Percentiles rank a stretch among this genome's conserved stretches.
These are phyloP conservation scores for Microplitis manilae DNA, from an alignment of 2,888 invertebrate genomes.

Conservation along the genomic window DNA sequence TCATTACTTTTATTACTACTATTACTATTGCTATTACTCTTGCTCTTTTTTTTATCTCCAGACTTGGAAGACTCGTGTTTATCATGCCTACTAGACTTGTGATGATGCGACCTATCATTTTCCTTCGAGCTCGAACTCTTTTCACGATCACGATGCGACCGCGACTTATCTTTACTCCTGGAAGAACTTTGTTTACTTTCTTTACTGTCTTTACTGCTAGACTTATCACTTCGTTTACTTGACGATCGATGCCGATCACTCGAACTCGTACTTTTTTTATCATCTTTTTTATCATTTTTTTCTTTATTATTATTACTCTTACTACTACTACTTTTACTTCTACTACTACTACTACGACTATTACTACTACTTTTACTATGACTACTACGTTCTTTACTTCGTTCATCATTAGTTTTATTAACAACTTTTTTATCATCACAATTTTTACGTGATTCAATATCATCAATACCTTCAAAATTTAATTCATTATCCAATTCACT, in stretches of 20 bases:
- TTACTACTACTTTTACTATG: conserved; percentile 50
- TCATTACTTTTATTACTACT: conserved; percentile 14
- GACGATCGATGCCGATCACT: conserved; percentile 56
- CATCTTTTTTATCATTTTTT: conserved; percentile 65
- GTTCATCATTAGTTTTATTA: conserved; percentile 45
- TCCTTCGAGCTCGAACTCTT: conserved; percentile 52
- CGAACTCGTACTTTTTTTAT: conserved; percentile 54
- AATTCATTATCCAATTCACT: conserved; percentile 43
- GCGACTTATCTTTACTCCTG: conserved; percentile 47
- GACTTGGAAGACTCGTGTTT: conserved; percentile 59
- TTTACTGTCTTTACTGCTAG: conserved; percentile 49
- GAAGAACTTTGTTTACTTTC: conserved; percentile 49
- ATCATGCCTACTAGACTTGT: conserved; percentile 57
- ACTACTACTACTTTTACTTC: conserved; percentile 54
- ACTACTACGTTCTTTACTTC: conserved; percentile 43
- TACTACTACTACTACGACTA: conserved; percentile 48
- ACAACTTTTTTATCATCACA: conserved; percentile 44
- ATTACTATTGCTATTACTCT: conserved; percentile 49
- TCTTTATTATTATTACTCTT: conserved; percentile 63
- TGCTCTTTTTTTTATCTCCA: conserved; percentile 56
- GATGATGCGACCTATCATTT: conserved; percentile 44
- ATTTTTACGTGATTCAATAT: conserved; percentile 44
- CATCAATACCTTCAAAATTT: conserved; percentile 41
- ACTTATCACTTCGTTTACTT: conserved; percentile 56
- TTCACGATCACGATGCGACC: conserved; percentile 52